A percentile compares a stretch with the other conserved stretches of the same genome.
These are phyloP conservation scores for Hanleya hanleyi DNA, from an alignment of 2,888 invertebrate genomes.

Conservation along the genomic window DNA sequence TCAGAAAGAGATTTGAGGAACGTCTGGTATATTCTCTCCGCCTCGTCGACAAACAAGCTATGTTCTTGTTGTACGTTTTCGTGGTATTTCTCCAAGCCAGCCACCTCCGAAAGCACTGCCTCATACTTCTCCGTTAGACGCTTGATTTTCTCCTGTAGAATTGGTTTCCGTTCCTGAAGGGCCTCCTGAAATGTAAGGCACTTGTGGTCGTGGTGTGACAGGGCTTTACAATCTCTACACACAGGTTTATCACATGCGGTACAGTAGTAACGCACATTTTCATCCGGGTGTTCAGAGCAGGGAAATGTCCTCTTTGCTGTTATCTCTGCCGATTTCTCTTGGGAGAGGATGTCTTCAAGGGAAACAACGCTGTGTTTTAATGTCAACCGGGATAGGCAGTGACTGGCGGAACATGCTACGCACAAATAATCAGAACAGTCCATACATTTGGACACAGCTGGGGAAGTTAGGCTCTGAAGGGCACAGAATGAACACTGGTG, in stretches of 20 bases:
- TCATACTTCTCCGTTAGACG: not conserved
- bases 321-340: not conserved
- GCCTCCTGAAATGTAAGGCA: not conserved
- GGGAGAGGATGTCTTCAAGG: not conserved
- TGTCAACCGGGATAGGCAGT: not conserved
- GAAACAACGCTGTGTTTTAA: not conserved
- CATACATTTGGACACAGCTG: not conserved
- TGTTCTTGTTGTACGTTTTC: not conserved
- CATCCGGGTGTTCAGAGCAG: not conserved
- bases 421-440: constrained; percentile 1
- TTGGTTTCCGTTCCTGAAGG: not conserved
- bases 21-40: not conserved
- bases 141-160: not conserved
- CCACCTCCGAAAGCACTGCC: too few relatives aligned
- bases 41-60: not conserved
- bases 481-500: not conserved
- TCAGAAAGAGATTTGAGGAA: not conserved
- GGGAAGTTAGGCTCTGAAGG: not conserved
- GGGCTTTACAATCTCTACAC: not conserved
- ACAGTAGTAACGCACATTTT: not conserved
- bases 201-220: not conserved
- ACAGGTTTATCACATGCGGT: not conserved
- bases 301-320: not conserved
- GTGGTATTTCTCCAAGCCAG: not conserved
- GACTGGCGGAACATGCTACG: not conserved